Evolutionary conservation across 2,797 vertebrate species (phyloP).

Genomic region (Phalanger gymnotis): DNA sequence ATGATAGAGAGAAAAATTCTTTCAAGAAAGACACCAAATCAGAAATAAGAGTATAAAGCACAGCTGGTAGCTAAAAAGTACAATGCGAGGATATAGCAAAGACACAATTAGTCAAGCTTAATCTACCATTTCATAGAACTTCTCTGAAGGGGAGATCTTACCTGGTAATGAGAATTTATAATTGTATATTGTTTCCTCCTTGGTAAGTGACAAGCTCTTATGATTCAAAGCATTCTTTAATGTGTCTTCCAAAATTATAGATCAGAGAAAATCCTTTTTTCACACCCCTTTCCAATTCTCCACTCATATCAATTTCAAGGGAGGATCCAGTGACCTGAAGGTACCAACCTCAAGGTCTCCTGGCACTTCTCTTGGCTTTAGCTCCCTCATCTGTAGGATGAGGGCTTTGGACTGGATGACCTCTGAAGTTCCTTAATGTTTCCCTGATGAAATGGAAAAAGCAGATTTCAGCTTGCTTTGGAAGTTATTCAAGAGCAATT

Average conservation of each 20-base stretch:
- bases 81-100: neutral
- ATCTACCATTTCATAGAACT: neutral
- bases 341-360: neutral
- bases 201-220: neutral
- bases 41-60: neutral
- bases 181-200: neutral
- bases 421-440: neutral
- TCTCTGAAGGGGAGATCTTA: conserved; percentile 11
- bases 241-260: neutral
- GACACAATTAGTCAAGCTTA: neutral
- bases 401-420: neutral
- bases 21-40: neutral
- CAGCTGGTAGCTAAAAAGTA: conserved; percentile 1
- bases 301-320: neutral
- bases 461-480: neutral
- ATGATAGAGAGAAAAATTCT: neutral
- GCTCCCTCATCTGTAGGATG: neutral
- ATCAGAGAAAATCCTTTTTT: neutral
- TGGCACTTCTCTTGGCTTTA: neutral
- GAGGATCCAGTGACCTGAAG: neutral
- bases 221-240: neutral
- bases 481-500: neutral
- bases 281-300: neutral
- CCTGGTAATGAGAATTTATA: neutral
- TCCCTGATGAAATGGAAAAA: neutral